phyloP scores from a whole-genome alignment of 2,888 invertebrate genomes.

The Chymomyza caudatula region DNA sequence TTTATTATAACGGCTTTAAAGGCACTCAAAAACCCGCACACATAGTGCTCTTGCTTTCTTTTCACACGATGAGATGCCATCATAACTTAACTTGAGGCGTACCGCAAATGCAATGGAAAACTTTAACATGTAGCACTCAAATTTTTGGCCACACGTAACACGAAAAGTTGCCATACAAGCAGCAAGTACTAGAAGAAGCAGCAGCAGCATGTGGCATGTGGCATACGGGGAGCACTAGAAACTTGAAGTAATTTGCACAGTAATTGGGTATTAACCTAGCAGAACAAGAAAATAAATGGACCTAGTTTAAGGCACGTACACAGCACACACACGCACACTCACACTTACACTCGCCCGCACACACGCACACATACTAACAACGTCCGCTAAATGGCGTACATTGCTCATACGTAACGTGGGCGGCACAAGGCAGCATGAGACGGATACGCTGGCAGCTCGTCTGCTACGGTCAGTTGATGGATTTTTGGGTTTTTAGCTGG shows the following conservation, averaged over 20 bases:
- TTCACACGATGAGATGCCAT: conserved; percentile 20
- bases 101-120: conserved; percentile 45
- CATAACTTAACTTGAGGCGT: conserved; percentile 12
- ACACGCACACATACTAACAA: background rate
- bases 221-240: background rate
- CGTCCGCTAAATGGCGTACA: conserved; percentile 38
- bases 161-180: conserved; percentile 8
- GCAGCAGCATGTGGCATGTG: background rate
- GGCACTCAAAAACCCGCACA: background rate
- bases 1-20: conserved; percentile 67
- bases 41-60: background rate
- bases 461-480: conserved; percentile 59
- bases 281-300: conserved; percentile 66
- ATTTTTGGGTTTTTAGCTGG: conserved; percentile 30
- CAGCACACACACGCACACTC: conserved; percentile 1
- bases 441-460: background rate
- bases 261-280: conserved; percentile 77
- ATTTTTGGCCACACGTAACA: background rate
- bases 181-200: conserved; percentile 12
- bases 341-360: background rate
- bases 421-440: background rate
- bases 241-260: conserved; percentile 76
- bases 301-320: conserved; percentile 59
- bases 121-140: conserved; percentile 45
- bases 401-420: conserved; percentile 48